These are phyloP conservation scores for Typhlomys cinereus DNA, from an alignment of 2,113 vertebrate genomes.

Conservation along the genomic window DNA sequence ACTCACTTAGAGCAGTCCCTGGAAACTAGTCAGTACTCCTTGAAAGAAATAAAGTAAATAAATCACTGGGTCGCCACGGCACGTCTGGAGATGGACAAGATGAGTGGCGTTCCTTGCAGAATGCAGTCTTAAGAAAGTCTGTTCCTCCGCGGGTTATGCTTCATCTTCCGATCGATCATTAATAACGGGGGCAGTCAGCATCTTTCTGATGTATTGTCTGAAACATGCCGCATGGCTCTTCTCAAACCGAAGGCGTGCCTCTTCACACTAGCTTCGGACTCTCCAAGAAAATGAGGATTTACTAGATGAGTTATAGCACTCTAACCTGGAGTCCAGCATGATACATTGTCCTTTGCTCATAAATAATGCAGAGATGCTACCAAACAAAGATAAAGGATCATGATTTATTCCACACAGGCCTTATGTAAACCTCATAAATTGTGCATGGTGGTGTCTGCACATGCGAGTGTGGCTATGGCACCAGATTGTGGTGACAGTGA, in stretches of 20 bases:
- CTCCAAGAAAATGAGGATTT: constrained; percentile 64
- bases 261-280: constrained; percentile 55
- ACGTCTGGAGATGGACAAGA: neutral
- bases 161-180: constrained; percentile 46
- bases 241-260: constrained; percentile 50
- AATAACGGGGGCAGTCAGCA: constrained; percentile 27
- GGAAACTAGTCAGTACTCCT: neutral
- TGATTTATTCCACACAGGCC: constrained; percentile 77
- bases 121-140: neutral
- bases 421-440: constrained; percentile 78
- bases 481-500: neutral
- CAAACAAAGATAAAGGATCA: constrained; percentile 71
- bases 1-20: neutral
- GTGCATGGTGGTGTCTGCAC: neutral
- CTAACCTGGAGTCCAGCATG: constrained; percentile 42
- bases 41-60: neutral
- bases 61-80: neutral
- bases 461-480: constrained; percentile 29
- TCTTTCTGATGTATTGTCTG: constrained; percentile 64
- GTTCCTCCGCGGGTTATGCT: neutral
- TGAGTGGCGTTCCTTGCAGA: neutral
- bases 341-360: constrained; percentile 70
- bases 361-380: constrained; percentile 76
- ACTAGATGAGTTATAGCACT: constrained; percentile 73
- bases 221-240: constrained; percentile 52